A percentile compares a stretch with the other conserved stretches of the same genome.
These are phyloP conservation scores for Lepus americanus DNA, from an alignment of 2,113 vertebrate species.

Conservation along the genomic window DNA sequence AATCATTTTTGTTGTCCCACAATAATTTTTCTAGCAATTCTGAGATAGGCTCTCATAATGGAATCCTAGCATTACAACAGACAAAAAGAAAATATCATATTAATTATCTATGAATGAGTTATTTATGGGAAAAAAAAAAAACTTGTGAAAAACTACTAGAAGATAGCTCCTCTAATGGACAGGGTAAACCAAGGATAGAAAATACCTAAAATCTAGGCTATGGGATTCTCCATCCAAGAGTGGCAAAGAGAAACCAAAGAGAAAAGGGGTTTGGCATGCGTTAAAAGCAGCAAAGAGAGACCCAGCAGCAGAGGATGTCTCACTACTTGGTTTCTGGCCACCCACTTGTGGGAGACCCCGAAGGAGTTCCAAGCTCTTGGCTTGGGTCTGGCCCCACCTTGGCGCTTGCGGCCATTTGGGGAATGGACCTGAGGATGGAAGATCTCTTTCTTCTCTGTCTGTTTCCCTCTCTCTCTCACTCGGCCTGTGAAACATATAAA, in stretches of 20 bases:
- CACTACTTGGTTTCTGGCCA: too few relatives aligned
- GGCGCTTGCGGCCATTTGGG: too few relatives aligned
- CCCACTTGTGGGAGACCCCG: too few relatives aligned
- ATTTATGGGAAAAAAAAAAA: conserved; percentile 14
- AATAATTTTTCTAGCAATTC: conserved; percentile 59
- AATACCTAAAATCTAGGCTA: not conserved
- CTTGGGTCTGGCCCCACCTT: too few relatives aligned
- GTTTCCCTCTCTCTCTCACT: too few relatives aligned
- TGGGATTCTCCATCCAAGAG: not conserved
- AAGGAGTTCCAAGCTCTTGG: too few relatives aligned
- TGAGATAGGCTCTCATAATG: not conserved
- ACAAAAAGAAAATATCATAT: conserved; percentile 46
- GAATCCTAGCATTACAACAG: conserved; percentile 18
- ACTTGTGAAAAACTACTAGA: conserved; percentile 4
- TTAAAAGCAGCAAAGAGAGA: too few relatives aligned
- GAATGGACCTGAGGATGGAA: too few relatives aligned
- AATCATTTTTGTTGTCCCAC: conserved; percentile 47
- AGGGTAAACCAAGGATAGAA: not conserved
- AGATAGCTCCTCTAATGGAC: not conserved
- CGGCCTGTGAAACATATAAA: too few relatives aligned
- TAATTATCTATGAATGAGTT: not conserved
- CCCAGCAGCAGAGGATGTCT: too few relatives aligned
- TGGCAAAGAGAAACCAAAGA: not conserved
- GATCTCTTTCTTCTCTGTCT: too few relatives aligned
- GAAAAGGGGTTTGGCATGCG: too few relatives aligned